Conservation (phyloP, 2,113 vertebrate species). For the Mormyrus lacerda region DNA sequence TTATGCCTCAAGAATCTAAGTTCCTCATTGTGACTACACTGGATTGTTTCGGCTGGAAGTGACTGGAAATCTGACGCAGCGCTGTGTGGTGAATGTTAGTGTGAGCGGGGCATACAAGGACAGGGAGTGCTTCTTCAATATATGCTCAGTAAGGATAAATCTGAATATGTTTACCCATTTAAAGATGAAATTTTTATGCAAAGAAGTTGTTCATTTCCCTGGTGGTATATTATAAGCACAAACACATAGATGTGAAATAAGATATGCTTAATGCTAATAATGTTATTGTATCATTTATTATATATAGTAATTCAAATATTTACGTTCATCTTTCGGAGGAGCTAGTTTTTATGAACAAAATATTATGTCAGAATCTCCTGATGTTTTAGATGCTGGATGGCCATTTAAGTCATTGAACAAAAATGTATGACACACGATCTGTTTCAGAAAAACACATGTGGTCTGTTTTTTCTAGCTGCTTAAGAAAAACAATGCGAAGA, state of each 20-base stretch:
- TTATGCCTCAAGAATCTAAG: neutral
- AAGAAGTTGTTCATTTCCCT: neutral
- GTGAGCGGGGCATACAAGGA: neutral
- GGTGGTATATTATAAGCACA: neutral
- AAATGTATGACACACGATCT: constrained; percentile 3
- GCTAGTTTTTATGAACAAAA: neutral
- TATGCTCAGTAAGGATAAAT: neutral
- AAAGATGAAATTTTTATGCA: neutral
- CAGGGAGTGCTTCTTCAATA: neutral
- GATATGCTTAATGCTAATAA: neutral
- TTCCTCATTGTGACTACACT: neutral
- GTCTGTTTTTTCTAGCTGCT: neutral
- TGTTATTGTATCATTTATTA: neutral
- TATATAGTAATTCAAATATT: neutral
- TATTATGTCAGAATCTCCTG: neutral
- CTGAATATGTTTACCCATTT: neutral
- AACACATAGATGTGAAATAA: neutral
- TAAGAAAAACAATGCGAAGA: neutral
- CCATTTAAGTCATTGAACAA: neutral
- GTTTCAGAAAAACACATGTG: neutral
- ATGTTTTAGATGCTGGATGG: neutral
- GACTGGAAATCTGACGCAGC: neutral
- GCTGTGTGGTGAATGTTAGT: neutral
- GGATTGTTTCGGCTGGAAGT: neutral
- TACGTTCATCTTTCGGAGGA: neutral